Conservation (phyloP, 2,888 invertebrate genomes). For the Chrysolina haemoptera region DNA sequence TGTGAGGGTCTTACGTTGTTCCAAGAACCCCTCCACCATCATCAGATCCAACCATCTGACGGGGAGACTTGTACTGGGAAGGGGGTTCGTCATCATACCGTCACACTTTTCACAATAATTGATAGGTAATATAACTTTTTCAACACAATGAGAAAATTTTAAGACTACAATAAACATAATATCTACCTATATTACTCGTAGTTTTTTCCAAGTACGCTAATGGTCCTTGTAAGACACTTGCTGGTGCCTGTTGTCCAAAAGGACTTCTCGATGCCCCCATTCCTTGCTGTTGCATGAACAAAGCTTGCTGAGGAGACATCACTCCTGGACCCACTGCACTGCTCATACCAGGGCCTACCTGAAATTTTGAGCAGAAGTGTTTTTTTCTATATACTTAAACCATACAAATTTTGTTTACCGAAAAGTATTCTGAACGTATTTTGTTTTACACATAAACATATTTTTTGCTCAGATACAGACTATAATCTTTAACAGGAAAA, state of each 20-base stretch:
- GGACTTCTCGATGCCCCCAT: slow-evolving; percentile 72
- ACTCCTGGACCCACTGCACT: slow-evolving; percentile 66
- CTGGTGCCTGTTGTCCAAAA: slow-evolving; percentile 70
- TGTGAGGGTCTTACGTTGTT: too few species aligned
- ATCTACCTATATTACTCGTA: slow-evolving; percentile 87
- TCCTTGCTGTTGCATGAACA: slow-evolving; percentile 77
- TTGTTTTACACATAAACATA: too few species aligned
- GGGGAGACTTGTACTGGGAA: too few species aligned
- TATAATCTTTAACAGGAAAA: too few species aligned
- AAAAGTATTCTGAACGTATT: too few species aligned
- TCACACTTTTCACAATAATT: too few species aligned
- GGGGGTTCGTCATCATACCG: too few species aligned
- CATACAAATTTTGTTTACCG: too few species aligned
- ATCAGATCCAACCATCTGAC: too few species aligned
- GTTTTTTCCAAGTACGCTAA: slow-evolving; percentile 91
- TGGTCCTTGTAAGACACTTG: slow-evolving; percentile 82
- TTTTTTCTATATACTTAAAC: too few species aligned
- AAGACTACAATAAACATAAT: slow-evolving; percentile 2
- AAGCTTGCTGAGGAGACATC: slow-evolving; percentile 69
- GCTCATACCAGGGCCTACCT: slow-evolving; percentile 66
- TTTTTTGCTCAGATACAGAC: too few species aligned
- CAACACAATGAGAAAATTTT: neutral
- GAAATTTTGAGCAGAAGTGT: slow-evolving; percentile 24
- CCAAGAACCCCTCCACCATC: too few species aligned
- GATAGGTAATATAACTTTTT: neutral